These are phyloP conservation scores for Hippopotamus amphibius DNA, from an alignment of 2,113 vertebrate genomes.

Conservation along the genomic window DNA sequence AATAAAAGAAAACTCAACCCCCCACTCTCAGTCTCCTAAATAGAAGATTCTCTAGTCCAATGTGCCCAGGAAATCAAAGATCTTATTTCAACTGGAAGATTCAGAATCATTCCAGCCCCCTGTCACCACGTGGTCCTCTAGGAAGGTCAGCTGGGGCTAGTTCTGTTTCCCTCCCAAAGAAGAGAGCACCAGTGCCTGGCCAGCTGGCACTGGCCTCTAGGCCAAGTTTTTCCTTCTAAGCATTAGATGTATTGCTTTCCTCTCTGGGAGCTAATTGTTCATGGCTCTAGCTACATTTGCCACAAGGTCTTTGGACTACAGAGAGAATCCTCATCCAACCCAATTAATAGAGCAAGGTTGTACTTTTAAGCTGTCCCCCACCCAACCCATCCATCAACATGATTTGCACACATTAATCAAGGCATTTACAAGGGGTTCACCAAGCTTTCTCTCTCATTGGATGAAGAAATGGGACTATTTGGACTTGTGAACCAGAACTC, in stretches of 20 bases:
- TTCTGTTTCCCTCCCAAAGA: conserved; percentile 16
- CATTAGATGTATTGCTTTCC: neutral
- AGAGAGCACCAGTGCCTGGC: neutral
- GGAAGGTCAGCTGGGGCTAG: neutral
- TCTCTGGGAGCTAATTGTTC: conserved; percentile 40
- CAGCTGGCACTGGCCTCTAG: conserved; percentile 13
- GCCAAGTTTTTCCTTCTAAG: conserved; percentile 45
- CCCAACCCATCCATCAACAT: conserved; percentile 42
- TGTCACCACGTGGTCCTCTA: neutral
- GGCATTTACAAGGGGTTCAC: conserved; percentile 52
- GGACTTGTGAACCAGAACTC: conserved; percentile 53
- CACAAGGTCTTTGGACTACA: conserved; percentile 71
- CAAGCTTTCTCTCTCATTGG: conserved; percentile 32
- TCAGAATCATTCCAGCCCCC: neutral
- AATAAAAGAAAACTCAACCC: neutral
- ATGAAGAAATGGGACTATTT: conserved; percentile 36
- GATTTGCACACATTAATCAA: conserved; percentile 60
- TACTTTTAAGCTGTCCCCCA: conserved; percentile 24
- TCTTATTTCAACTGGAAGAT: neutral
- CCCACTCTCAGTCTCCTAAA: neutral
- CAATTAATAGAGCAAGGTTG: conserved; percentile 70
- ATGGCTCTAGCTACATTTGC: conserved; percentile 61
- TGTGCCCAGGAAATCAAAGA: neutral
- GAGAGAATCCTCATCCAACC: conserved; percentile 63
- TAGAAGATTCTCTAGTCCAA: neutral